Evolutionary conservation across 2,797 vertebrate genomes (phyloP).

Genomic region (Euphonia xanthogaster): DNA sequence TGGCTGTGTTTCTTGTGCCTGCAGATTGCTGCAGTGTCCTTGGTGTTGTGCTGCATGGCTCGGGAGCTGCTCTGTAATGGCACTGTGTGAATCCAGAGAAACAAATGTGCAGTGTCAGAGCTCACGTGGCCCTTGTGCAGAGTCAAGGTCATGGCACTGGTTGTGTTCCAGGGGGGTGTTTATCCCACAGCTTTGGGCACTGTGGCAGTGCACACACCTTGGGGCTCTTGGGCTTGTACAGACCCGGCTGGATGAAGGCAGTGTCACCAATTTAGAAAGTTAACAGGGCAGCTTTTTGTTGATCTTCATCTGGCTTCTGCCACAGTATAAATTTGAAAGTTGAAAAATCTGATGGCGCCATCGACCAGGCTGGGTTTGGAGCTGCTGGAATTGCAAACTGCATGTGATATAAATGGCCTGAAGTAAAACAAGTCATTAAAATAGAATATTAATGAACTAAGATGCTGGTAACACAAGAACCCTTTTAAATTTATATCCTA

Average conservation of each 20-base stretch:
- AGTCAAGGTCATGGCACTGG: not conserved
- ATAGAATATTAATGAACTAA: conserved; percentile 34
- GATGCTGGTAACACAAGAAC: not conserved
- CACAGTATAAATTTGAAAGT: not conserved
- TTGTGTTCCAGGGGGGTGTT: not conserved
- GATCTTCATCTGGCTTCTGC: not conserved
- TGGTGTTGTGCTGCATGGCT: rapidly evolving
- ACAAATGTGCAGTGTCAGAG: not conserved
- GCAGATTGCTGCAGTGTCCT: not conserved
- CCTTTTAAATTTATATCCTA: not conserved
- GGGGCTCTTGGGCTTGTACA: not conserved
- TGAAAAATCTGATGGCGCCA: not conserved
- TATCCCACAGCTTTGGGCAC: rapidly evolving
- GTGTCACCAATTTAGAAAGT: not conserved
- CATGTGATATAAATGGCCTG: conserved; percentile 22
- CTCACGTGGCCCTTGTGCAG: not conserved
- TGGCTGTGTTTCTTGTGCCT: not conserved
- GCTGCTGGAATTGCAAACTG: conserved; percentile 10
- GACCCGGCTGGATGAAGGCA: not conserved
- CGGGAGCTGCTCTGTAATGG: not conserved
- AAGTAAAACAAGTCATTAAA: conserved; percentile 48
- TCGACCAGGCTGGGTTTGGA: not conserved
- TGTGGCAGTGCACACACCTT: rapidly evolving
- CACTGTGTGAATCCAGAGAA: not conserved
- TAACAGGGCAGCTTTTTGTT: not conserved